Conservation (phyloP, 2,113 vertebrate species). For the Anseranas semipalmata region DNA sequence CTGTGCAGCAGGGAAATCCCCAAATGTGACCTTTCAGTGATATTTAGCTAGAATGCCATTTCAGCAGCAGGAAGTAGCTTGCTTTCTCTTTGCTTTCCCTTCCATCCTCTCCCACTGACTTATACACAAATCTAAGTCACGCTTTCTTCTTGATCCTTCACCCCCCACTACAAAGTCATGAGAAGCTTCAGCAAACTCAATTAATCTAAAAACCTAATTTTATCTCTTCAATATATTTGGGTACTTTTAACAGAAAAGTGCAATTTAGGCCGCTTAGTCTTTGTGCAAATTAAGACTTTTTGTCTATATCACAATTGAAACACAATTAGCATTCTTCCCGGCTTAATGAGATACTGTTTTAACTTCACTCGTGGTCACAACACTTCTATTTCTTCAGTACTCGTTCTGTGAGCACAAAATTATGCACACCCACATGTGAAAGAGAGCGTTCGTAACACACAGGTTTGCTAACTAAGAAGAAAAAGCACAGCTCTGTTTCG, state of each 20-base stretch:
- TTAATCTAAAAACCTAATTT: conserved; percentile 14
- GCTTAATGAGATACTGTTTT: conserved; percentile 16
- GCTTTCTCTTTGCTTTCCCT: not conserved
- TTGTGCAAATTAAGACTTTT: conserved; percentile 27
- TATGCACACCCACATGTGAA: not conserved
- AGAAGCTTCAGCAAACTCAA: conserved; percentile 1
- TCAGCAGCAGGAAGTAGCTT: not conserved
- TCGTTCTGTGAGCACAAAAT: not conserved
- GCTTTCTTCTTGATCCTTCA: not conserved
- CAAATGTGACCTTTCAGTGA: not conserved
- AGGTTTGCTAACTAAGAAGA: rapidly evolving
- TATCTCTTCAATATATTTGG: not conserved
- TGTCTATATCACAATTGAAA: not conserved
- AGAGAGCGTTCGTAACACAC: not conserved
- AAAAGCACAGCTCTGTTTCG: not conserved
- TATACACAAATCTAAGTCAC: not conserved
- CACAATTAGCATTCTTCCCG: not conserved
- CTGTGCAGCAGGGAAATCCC: not conserved
- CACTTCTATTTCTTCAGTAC: conserved; percentile 11
- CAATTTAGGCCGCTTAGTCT: conserved; percentile 40
- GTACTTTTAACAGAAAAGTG: conserved; percentile 57
- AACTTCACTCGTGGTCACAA: conserved; percentile 24
- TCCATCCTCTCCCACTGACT: not conserved
- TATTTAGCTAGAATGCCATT: not conserved
- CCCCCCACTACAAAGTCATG: not conserved